These are phyloP conservation scores for Malthinus flaveolus DNA, from an alignment of 2,888 invertebrate genomes.

Conservation along the genomic window DNA sequence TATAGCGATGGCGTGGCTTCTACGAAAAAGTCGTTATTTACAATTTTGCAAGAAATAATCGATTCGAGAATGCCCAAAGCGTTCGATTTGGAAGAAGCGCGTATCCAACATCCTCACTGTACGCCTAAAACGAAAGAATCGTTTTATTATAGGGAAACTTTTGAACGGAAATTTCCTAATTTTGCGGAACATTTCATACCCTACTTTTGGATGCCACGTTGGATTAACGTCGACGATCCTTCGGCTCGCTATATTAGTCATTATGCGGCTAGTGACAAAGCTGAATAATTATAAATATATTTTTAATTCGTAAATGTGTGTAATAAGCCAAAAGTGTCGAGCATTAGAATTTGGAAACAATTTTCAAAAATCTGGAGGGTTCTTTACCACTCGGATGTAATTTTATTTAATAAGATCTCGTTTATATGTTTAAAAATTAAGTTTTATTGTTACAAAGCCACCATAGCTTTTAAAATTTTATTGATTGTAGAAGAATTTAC, in stretches of 20 bases:
- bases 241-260: constrained; percentile 76
- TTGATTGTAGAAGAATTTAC: too few relatives aligned
- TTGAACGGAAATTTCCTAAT: constrained; percentile 67
- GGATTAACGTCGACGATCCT: constrained; percentile 73
- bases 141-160: constrained; percentile 71
- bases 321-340: too few relatives aligned
- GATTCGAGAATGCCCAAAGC: constrained; percentile 63
- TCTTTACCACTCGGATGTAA: too few relatives aligned
- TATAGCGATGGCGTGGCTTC: constrained; percentile 76
- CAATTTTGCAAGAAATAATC: constrained; percentile 70
- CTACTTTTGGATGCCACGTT: constrained; percentile 80
- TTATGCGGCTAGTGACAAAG: constrained; percentile 60
- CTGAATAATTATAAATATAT: neutral
- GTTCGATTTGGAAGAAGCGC: constrained; percentile 59
- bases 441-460: neutral
- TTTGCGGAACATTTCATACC: constrained; percentile 66
- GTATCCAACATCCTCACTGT: constrained; percentile 65
- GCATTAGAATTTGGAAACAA: too few relatives aligned
- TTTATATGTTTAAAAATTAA: neutral
- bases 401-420: neutral
- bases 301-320: neutral
- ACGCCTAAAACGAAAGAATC: constrained; percentile 79
- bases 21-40: constrained; percentile 71
- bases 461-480: too few relatives aligned
- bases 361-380: too few relatives aligned